Percentiles rank a stretch among this genome's conserved stretches.
phyloP scores from a whole-genome alignment of 1,140 invertebrate species.

The Papilio polyxenes region DNA sequence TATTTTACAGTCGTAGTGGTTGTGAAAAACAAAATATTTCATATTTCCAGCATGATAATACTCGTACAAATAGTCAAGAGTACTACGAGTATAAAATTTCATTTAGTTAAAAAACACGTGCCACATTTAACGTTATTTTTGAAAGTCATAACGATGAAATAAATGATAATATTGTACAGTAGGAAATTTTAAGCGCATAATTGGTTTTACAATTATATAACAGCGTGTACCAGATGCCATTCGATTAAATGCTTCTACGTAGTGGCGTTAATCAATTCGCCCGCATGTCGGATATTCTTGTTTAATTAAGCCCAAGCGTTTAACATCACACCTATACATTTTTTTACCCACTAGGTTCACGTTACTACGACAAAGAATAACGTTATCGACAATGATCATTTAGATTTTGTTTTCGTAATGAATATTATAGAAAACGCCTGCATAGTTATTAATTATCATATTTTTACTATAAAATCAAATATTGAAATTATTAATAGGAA shows the following conservation, averaged over 20 bases:
- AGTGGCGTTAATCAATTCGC: slow-evolving; percentile 29
- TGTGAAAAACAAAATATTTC: too few relatives aligned
- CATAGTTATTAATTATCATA: too few relatives aligned
- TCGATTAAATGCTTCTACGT: not conserved
- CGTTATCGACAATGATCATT: not conserved
- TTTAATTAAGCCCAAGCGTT: not conserved
- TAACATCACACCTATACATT: not conserved
- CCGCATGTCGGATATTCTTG: slow-evolving; percentile 13
- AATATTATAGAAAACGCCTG: too few relatives aligned
- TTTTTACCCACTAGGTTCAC: not conserved
- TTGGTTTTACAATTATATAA: not conserved
- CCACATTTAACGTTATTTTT: not conserved
- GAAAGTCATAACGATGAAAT: slow-evolving; percentile 1
- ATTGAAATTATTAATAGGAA: too few relatives aligned
- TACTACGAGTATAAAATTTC: not conserved
- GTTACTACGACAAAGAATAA: not conserved
- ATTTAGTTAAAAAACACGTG: slow-evolving; percentile 7
- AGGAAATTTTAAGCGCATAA: not conserved
- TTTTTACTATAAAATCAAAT: too few relatives aligned
- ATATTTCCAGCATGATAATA: not conserved
- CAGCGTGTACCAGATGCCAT: slow-evolving; percentile 19
- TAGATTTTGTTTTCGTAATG: too few relatives aligned
- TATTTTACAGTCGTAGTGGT: too few relatives aligned
- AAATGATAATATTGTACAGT: not conserved
- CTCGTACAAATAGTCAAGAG: not conserved